Evolutionary conservation across 2,888 invertebrate genomes (phyloP).

Genomic region (Pammene fasciana): DNA sequence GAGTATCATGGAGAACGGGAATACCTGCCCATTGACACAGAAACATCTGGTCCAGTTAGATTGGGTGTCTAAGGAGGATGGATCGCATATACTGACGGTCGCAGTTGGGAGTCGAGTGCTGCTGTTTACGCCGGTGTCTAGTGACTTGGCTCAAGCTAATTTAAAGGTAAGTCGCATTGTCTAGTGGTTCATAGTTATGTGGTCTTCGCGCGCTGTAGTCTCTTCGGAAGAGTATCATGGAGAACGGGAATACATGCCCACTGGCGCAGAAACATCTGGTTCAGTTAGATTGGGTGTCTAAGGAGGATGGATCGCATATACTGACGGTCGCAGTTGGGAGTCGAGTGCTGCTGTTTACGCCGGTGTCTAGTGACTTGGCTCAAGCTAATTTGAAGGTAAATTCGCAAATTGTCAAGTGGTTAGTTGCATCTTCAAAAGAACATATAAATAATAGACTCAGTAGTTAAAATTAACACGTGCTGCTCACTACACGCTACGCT

Average conservation of each 20-base stretch:
- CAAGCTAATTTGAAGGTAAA: conserved; percentile 93
- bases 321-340: conserved; percentile 98
- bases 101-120: conserved; percentile 97
- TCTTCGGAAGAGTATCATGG: conserved; percentile 84
- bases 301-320: conserved; percentile 99
- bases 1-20: conserved; percentile 95
- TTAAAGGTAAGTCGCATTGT: conserved; percentile 83
- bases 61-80: conserved; percentile 99
- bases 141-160: conserved; percentile 97
- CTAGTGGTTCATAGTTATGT: too few relatives aligned
- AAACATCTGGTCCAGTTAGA: conserved; percentile 97
- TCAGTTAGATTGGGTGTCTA: conserved; percentile 99
- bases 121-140: conserved; percentile 96
- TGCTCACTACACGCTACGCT: too few relatives aligned
- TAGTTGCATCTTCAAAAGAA: too few relatives aligned
- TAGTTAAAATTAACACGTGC: too few relatives aligned
- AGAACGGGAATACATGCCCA: conserved; percentile 95
- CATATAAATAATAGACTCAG: too few relatives aligned
- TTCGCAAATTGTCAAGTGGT: too few relatives aligned
- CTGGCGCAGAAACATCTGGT: conserved; percentile 96
- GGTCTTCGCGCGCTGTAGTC: too few relatives aligned
- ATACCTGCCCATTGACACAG: conserved; percentile 94
- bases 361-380: conserved; percentile 96
- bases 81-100: conserved; percentile 98
- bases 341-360: conserved; percentile 95